These are phyloP conservation scores for Arnoldichthys spilopterus DNA, from an alignment of 2,797 vertebrate species.

Conservation along the genomic window DNA sequence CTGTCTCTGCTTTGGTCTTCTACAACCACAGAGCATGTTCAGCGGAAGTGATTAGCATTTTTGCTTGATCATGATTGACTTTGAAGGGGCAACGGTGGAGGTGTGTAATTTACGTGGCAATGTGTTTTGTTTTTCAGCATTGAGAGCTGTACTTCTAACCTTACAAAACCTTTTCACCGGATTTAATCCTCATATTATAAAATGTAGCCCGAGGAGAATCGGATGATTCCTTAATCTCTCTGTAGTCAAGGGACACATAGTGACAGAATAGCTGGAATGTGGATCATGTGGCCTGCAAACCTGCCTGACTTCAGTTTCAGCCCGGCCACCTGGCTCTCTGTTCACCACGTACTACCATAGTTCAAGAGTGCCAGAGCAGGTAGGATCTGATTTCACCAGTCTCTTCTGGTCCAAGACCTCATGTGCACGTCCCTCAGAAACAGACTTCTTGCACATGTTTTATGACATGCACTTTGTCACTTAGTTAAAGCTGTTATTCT, in stretches of 20 bases:
- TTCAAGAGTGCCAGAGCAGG: slow-evolving; percentile 12
- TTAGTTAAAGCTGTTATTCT: background rate
- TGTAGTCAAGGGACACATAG: slow-evolving; percentile 31
- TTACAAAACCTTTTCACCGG: slow-evolving; percentile 8
- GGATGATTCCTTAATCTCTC: slow-evolving; percentile 30
- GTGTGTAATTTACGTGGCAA: slow-evolving; percentile 19
- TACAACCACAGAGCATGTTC: background rate
- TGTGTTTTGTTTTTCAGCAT: background rate
- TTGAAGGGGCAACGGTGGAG: background rate
- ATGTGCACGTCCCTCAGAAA: background rate
- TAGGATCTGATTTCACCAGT: slow-evolving; percentile 13
- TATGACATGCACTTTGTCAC: background rate
- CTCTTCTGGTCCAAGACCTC: background rate
- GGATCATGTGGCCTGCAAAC: slow-evolving; percentile 18
- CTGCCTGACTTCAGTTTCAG: slow-evolving; percentile 27
- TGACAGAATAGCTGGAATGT: slow-evolving; percentile 44
- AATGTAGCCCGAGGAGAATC: slow-evolving; percentile 6
- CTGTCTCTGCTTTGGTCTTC: background rate
- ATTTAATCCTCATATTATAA: slow-evolving; percentile 15
- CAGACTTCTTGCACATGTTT: background rate
- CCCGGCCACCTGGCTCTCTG: slow-evolving; percentile 11
- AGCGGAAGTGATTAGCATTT: background rate
- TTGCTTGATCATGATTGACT: background rate
- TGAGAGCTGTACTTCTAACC: slow-evolving; percentile 9
- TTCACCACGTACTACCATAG: slow-evolving; percentile 21